These are phyloP conservation scores for Drosophila birchii DNA, from an alignment of 2,888 invertebrate species.

Conservation along the genomic window DNA sequence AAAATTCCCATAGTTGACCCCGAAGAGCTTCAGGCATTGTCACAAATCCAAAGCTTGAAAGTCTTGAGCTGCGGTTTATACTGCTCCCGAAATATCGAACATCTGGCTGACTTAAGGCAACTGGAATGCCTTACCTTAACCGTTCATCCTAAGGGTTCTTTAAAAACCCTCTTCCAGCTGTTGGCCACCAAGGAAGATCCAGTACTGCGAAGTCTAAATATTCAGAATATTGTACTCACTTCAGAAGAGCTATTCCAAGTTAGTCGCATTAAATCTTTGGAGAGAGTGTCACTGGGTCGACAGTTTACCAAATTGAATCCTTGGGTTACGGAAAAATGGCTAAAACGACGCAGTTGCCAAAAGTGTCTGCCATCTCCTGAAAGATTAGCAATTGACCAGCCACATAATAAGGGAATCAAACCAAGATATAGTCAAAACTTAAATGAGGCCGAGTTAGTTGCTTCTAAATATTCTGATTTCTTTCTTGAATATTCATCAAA, in stretches of 20 bases:
- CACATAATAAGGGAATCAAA: neutral
- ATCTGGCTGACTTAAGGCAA: neutral
- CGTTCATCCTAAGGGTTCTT: neutral
- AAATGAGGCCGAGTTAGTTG: neutral
- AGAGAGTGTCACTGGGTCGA: neutral
- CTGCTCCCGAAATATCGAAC: neutral
- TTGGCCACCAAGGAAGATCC: neutral
- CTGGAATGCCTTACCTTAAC: neutral
- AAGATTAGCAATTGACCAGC: neutral
- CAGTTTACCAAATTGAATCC: neutral
- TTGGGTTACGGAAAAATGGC: neutral
- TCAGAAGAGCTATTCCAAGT: neutral
- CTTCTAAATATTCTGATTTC: neutral
- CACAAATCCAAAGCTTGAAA: neutral
- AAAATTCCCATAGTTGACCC: neutral
- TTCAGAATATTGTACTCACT: neutral
- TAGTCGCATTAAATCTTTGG: conserved; percentile 3
- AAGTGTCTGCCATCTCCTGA: neutral
- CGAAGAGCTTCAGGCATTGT: neutral
- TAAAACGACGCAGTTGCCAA: neutral
- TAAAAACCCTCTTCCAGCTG: neutral
- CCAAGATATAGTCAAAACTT: neutral
- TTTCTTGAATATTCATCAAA: neutral
- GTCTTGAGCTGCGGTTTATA: neutral
- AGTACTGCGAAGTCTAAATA: neutral